phyloP scores from a whole-genome alignment of 2,113 vertebrate genomes.

The Dicrurus megarhynchus region DNA sequence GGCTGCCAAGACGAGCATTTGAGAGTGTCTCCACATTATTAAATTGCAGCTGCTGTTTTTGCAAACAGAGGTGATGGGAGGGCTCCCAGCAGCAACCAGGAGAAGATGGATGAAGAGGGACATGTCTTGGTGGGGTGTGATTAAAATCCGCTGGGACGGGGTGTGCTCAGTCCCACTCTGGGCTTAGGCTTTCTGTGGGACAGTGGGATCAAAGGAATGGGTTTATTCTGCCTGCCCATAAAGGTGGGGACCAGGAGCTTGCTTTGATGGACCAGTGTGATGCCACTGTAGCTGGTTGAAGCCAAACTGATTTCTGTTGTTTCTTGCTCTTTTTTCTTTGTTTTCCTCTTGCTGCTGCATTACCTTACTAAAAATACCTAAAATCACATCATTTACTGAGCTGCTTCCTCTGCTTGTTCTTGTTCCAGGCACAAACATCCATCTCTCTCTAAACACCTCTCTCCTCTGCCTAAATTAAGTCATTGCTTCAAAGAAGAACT shows the following conservation, averaged over 20 bases:
- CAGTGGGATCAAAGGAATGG: background rate
- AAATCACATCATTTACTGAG: background rate
- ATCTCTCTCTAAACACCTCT: background rate
- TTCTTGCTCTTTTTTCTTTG: background rate
- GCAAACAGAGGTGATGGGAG: background rate
- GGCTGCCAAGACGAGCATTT: conserved; percentile 23
- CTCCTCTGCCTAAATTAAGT: background rate
- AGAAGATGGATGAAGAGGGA: background rate
- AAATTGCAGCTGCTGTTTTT: conserved; percentile 12
- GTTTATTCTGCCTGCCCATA: background rate
- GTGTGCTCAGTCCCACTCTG: background rate
- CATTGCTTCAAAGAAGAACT: background rate
- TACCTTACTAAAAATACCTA: conserved; percentile 41
- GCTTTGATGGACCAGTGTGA: background rate
- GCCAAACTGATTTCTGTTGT: background rate
- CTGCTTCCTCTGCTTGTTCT: conserved; percentile 39
- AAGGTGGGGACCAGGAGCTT: background rate
- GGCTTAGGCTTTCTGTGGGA: background rate
- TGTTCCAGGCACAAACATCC: conserved; percentile 40
- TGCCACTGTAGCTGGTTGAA: background rate
- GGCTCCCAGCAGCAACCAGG: background rate
- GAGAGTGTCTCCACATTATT: background rate
- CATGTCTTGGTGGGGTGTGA: background rate
- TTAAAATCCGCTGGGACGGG: background rate
- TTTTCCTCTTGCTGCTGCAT: conserved; percentile 9